Base-by-base conservation (phyloP, 2,113 vertebrate genomes). In the Haplochromis burtoni region DNA sequence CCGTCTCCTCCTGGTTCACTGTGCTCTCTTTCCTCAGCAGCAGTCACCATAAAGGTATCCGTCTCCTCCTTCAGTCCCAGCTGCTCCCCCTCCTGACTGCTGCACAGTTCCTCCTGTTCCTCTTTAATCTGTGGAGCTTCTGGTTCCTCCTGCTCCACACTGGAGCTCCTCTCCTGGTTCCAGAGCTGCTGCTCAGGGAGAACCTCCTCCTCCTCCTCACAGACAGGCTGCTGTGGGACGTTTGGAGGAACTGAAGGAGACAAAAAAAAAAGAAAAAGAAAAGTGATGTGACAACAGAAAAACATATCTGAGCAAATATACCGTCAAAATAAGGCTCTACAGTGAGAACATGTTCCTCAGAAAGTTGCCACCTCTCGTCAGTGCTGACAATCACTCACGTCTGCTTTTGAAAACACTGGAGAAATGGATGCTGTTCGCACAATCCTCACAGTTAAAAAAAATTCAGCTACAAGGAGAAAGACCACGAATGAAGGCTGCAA, bases 21-120 rank as follows among this genome's bases (percentile, higher is more conserved):
- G 33, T 38, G 61, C 0, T 38, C 29, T 33, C 59, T 0, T 63
- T 19, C 29, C 59, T 63, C 59, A 63, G 59, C 31, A 63, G 0
- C 33, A 21, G 61, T 21, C 33, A 38, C 61, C 61, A 38, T 38
- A 0, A 66, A 38, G 33, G 61, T 66, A 1, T 38, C 61, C 0
- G 4, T 2, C 19, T 66, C 61, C 61, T 38, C 19, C 61, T 66
- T 21, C 6, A 38, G 19, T 38, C 2, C 33, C 10, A 66, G 33
- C 33, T 66, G 33, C 33, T 66, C 61, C 2, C 61, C 61, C 19
- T 66, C 33, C 17, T 13, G 61, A 38, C 61, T 66, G 31, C 19
- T 38, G 61, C 6, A 66, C 31, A 66, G 31, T 2, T 66, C 10
- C 31, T 66, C 31, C 17, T 7, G 0, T n/a, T 63, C 59, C 31